These are phyloP conservation scores for Temnothorax curvispinosus DNA, from an alignment of 1,140 invertebrate genomes.

Conservation along the genomic window DNA sequence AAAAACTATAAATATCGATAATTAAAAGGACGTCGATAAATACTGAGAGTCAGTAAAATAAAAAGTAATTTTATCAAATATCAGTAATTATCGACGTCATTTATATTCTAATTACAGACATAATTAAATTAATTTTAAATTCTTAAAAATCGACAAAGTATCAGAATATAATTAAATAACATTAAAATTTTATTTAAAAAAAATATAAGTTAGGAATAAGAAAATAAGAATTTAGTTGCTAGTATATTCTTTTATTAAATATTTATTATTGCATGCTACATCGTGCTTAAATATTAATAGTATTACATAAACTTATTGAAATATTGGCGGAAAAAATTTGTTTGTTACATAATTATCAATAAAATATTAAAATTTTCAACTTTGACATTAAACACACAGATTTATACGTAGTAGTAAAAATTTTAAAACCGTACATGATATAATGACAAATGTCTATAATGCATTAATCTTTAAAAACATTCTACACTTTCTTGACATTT, in stretches of 20 bases:
- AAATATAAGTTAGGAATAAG: background rate
- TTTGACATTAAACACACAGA: background rate
- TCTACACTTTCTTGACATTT: slow-evolving; percentile 25
- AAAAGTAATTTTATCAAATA: no score
- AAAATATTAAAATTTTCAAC: slow-evolving; percentile 15
- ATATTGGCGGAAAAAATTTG: background rate
- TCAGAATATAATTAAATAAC: background rate
- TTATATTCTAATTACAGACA: no score
- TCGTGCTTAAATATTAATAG: background rate
- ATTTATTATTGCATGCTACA: background rate
- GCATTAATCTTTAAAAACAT: slow-evolving; percentile 1
- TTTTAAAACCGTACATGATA: background rate
- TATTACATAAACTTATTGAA: background rate
- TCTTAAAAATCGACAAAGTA: no score
- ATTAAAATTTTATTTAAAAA: background rate
- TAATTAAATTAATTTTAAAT: no score
- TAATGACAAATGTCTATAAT: background rate
- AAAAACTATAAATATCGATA: no score
- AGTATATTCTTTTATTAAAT: background rate
- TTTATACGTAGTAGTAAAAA: slow-evolving; percentile 10
- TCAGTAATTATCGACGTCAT: no score
- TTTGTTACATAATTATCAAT: slow-evolving; percentile 1
- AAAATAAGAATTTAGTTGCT: background rate
- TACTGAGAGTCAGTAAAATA: no score
- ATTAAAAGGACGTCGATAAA: no score